phyloP scores from a whole-genome alignment of 1,140 invertebrate genomes.

The Arion vulgaris region DNA sequence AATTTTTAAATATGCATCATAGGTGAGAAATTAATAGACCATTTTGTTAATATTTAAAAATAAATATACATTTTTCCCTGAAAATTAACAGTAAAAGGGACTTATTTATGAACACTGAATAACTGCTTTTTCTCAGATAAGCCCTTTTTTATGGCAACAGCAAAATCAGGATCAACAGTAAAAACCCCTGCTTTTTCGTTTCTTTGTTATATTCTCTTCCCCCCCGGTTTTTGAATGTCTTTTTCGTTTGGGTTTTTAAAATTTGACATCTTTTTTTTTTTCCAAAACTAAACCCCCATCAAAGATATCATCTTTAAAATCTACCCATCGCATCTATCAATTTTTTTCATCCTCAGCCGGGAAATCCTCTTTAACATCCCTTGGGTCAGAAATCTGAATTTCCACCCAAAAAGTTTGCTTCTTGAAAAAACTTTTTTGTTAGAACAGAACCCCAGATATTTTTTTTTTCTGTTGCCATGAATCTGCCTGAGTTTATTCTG shows the following conservation, averaged over 20 bases:
- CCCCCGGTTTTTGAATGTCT: conserved; percentile 41
- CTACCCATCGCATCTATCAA: conserved; percentile 35
- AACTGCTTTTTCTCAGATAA: conserved; percentile 60
- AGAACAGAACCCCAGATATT: conserved; percentile 61
- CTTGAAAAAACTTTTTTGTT: conserved; percentile 54
- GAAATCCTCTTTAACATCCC: conserved; percentile 59
- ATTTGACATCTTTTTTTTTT: conserved; percentile 17
- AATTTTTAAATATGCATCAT: no score
- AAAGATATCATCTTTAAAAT: conserved; percentile 44
- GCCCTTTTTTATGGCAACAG: conserved; percentile 47
- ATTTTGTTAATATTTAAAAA: no score
- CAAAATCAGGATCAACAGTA: conserved; percentile 42
- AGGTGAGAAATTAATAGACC: no score
- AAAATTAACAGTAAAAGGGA: no score
- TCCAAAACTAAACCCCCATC: conserved; percentile 49
- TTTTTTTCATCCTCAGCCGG: conserved; percentile 49
- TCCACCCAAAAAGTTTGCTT: conserved; percentile 50
- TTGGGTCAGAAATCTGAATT: conserved; percentile 31
- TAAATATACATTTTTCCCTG: no score
- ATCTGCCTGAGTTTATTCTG: no score
- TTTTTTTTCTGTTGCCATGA: conserved; percentile 45
- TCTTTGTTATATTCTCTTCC: conserved; percentile 43
- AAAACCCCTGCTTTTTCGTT: conserved; percentile 36
- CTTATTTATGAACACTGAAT: no score
- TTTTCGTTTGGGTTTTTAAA: conserved; percentile 18